Evolutionary conservation across 2,888 invertebrate species (phyloP), one percentile per base, ranked within the genome.

Genomic region (Zonitis immaculata): DNA sequence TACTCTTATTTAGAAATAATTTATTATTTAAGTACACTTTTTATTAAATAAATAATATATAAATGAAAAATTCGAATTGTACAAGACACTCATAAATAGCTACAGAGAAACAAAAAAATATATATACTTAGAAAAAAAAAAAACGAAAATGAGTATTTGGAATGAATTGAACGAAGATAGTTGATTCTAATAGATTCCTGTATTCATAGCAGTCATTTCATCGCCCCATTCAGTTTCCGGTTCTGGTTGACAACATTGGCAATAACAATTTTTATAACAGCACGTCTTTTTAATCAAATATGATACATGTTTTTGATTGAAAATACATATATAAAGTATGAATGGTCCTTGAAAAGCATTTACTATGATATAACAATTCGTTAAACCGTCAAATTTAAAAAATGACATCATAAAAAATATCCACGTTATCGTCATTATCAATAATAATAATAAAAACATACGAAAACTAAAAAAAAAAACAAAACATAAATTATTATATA

Each of bases 131-230:
- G n/a, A n/a, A n/a, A n/a, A n/a, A n/a, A n/a, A n/a, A n/a, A n/a
- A n/a, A n/a, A n/a, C 12, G 11, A n/a, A 18, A 46, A 14, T 27
- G 39, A 48, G 39, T 48, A 32, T 48, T 42, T 16, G 27, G 8
- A 42, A 35, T 18, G n/a, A 16, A 18, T 28, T 44, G 16, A 9
- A 5, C 20, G 6, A 12, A 7, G 6, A 14, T 12, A 44, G 4
- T 25, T 26, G 8, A 27, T 14, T 18, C 3, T 65, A 79, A 66
- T 79, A 79, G 46, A 68, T 68, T 35, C 82, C 82, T 12, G 87
- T 86, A 68, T 90, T 90, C 84, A 91, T 91, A 57, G 91, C 89
- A 48, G 89, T 86, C 88, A 91, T 86, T 77, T 92, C 91, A 67
- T 91, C 91, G 0, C 91, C 91, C 91, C 91, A 91, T 67, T 91